phyloP scores from a whole-genome alignment of 2,888 invertebrate genomes.

The Platycheirus albimanus region DNA sequence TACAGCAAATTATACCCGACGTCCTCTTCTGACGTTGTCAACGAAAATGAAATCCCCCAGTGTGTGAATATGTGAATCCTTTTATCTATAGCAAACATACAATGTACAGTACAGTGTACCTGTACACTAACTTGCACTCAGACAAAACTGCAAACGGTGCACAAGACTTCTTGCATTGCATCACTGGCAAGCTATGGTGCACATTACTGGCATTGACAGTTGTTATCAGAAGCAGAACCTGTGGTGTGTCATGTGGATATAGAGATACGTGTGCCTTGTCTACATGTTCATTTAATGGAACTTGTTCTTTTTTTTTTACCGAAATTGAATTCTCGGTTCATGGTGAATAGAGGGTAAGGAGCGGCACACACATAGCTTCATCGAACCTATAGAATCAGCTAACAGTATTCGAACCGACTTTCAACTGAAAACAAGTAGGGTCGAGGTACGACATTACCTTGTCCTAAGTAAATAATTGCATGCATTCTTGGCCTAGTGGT shows the following conservation, averaged over 20 bases:
- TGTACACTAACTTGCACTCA: constrained; percentile 2
- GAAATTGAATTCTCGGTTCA: no score
- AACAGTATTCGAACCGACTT: constrained; percentile 65
- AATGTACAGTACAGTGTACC: no score
- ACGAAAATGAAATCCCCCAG: constrained; percentile 38
- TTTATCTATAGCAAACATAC: no score
- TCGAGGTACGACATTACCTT: constrained; percentile 61
- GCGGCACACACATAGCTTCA: constrained; percentile 13
- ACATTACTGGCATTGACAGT: constrained; percentile 62
- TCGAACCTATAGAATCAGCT: constrained; percentile 56
- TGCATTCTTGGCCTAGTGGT: no score
- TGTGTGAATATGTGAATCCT: constrained; percentile 21
- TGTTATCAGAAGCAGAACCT: constrained; percentile 59
- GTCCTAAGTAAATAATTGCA: constrained; percentile 67
- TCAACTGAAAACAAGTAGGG: constrained; percentile 63
- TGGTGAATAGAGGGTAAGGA: no score
- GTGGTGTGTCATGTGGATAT: constrained; percentile 61
- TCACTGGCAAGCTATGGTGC: neutral
- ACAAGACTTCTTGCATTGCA: constrained; percentile 41
- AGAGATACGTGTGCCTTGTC: constrained; percentile 59
- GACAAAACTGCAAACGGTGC: constrained; percentile 12
- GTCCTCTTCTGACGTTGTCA: constrained; percentile 23
- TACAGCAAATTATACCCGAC: constrained; percentile 32
- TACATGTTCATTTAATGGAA: constrained; percentile 70
- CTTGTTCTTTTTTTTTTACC: constrained; percentile 69